Base-by-base conservation (phyloP, 2,797 vertebrate species). In the Dryobates pubescens region DNA sequence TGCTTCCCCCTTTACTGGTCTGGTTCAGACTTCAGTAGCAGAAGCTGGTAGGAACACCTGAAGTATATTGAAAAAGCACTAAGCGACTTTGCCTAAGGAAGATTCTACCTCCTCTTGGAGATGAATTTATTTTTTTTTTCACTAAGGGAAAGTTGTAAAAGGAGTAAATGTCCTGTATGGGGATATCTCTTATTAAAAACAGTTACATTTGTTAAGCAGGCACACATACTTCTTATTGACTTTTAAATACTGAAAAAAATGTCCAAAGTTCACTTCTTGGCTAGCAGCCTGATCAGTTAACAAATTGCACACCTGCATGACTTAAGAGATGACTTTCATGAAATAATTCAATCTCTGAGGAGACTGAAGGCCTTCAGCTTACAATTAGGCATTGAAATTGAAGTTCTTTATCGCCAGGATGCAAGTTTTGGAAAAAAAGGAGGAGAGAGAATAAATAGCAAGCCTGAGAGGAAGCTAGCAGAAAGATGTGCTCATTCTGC, bases 401-500 rank as follows among this genome's bases (percentile, higher is more conserved):
- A 87, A 89, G 64, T 64, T 84, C n/a, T 84, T 68, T 75, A 81
- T 19, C 85, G 78, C 43, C 70, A 86, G 34, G 26, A 58, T 54
- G 4, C 47, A 81, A 92, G 56, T 82, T 86, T 58, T 26, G 4
- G 4, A n/a, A 11, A 53, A 65, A 62, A 88, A 67, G 14, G 47
- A 69, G 20, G 41, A 88, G 34, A 89, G 29, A 43, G 57, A 89
- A 74, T 88, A 89, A 93, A 91, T 18, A 62, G 72, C 58, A 84
- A 79, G 19, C 53, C 65, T 30, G 83, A 59, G 45, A 79, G n/a
- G 71, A 94, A 92, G 92, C 61, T 54, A 90, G 56, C 15, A 80
- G 79, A 96, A 95, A 51, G 45, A 53, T 87, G 36, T 45, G 72
- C 62, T 96, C 45, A 3, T 90, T 96, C 87, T 82, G 51, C 64